Evolutionary conservation across 2,113 vertebrate genomes (phyloP), one percentile per base, ranked within the genome.

Genomic region (Australoheros scitulus): DNA sequence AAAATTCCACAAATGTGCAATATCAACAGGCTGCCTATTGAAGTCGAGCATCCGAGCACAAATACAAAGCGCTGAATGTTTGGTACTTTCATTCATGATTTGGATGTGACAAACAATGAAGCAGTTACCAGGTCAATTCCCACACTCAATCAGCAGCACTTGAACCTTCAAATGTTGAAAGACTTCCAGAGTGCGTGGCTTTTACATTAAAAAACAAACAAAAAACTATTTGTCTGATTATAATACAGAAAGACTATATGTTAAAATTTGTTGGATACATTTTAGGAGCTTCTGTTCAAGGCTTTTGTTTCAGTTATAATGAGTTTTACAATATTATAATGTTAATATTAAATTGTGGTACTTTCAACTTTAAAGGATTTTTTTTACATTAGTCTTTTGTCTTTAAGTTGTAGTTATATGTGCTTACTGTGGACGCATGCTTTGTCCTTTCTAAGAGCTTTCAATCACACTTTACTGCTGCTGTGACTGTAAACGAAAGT

Each of bases 101-200:
- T 32, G 29, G 64, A 87, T 81, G 86, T 56, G 58, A 52, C 77
- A 63, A 87, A 92, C 85, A 91, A 90, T 83, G 70, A 84, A 77
- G 79, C 61, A 29, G 20, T 59, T 80, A 65, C 79, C 79, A 17
- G 91, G 86, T 91, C 80, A 65, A 26, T 87, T 86, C 89, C 88
- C 86, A 82, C 82, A 87, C 74, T 85, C 74, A n/a, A 32, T 7
- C 64, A 7, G 78, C 59, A 56, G 65, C 34, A 75, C 64, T 60
- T 59, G 58, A 65, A 80, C 72, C 74, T 38, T 86, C 57, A 13
- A 65, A 38, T 61, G 38, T 68, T 82, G 57, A 87, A 63, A 43
- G 58, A 74, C 79, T 76, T 84, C 65, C 76, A 78, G 15, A 74
- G 81, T 47, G 17, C 50, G 56, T 82, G 70, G 18, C 70, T 63